Percentiles rank a stretch among this genome's conserved stretches.
These are phyloP conservation scores for Bubo scandiacus DNA, from an alignment of 2,113 vertebrate genomes.

Conservation along the genomic window DNA sequence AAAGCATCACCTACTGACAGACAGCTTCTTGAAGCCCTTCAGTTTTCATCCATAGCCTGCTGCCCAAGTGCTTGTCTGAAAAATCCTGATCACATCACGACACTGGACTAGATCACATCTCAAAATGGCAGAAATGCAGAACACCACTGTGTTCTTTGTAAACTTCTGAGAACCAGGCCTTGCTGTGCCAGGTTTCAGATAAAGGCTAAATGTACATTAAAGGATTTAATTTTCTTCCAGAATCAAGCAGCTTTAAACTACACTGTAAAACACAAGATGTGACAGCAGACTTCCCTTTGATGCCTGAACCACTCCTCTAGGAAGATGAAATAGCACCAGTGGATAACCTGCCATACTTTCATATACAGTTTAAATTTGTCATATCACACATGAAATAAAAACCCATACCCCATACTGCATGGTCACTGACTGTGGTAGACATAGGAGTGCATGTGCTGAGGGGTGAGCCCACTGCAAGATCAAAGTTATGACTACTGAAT, in stretches of 20 bases:
- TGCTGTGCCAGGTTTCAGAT: neutral
- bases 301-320: neutral
- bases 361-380: neutral
- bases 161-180: neutral
- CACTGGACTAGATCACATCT: neutral
- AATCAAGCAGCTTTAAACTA: neutral
- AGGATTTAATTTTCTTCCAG: neutral
- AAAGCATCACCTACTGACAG: neutral
- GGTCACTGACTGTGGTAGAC: neutral
- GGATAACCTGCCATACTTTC: neutral
- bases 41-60: neutral
- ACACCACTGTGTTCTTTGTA: neutral
- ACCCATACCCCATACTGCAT: fast-evolving
- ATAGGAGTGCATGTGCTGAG: neutral
- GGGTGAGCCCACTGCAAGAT: neutral
- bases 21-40: neutral
- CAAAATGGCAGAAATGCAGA: neutral
- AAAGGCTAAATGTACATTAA: neutral
- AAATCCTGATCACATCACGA: neutral
- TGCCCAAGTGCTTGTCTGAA: neutral
- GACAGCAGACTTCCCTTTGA: neutral
- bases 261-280: neutral
- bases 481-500: neutral
- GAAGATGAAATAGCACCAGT: neutral
- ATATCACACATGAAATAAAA: neutral